Evolutionary conservation across 2,797 vertebrate genomes (phyloP).

Genomic region (Xenops minutus): DNA sequence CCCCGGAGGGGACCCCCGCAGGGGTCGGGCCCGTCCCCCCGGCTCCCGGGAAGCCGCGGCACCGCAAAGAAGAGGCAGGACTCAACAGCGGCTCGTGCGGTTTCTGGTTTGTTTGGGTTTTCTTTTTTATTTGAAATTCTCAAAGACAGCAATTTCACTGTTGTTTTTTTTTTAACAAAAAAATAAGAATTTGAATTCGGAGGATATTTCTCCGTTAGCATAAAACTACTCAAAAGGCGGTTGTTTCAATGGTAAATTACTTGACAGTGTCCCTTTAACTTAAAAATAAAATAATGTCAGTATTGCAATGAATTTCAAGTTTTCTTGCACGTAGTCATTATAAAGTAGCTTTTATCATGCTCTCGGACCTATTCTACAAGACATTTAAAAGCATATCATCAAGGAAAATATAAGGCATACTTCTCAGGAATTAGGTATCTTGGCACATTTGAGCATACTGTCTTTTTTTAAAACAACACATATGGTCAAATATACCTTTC

Average conservation of each 20-base stretch:
- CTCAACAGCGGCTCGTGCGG: conserved; percentile 55
- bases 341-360: conserved; percentile 76
- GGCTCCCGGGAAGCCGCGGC: conserved; percentile 19
- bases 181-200: conserved; percentile 45
- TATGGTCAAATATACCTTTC: conserved; percentile 81
- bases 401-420: conserved; percentile 81
- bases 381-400: conserved; percentile 77
- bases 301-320: conserved; percentile 83
- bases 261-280: conserved; percentile 81
- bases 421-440: conserved; percentile 76
- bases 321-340: conserved; percentile 77
- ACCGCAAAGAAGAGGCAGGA: conserved; percentile 68
- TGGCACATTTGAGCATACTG: conserved; percentile 84
- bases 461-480: conserved; percentile 75
- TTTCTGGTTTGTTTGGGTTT: background rate
- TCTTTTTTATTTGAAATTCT: conserved; percentile 20
- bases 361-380: conserved; percentile 77
- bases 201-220: conserved; percentile 62
- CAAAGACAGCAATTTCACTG: background rate
- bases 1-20: background rate
- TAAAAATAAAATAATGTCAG: conserved; percentile 73
- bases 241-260: conserved; percentile 68
- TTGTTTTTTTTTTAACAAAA: background rate
- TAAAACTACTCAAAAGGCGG: conserved; percentile 34
- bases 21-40: conserved; percentile 25